A percentile compares a stretch with the other conserved stretches of the same genome.
Conservation (phyloP, 2,797 vertebrate species). For the Semaprochilodus insignis region DNA sequence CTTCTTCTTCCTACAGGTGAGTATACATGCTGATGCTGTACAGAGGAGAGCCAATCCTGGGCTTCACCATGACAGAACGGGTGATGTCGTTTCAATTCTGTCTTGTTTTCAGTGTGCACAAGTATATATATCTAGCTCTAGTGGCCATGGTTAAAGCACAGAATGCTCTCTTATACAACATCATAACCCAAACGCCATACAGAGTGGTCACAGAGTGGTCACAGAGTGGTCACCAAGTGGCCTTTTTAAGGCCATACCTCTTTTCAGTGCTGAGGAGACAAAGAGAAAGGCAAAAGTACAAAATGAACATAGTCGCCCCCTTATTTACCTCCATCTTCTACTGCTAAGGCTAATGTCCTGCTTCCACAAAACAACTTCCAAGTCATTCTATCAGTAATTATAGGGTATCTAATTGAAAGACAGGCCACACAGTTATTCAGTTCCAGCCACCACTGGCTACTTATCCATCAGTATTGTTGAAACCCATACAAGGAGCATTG, state of each 20-base stretch:
- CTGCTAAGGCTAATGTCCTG: background rate
- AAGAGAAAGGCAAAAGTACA: slow-evolving; percentile 77
- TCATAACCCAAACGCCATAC: slow-evolving; percentile 78
- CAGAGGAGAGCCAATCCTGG: slow-evolving; percentile 80
- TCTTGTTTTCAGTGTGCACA: background rate
- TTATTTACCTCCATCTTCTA: background rate
- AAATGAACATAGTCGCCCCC: slow-evolving; percentile 7
- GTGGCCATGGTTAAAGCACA: slow-evolving; percentile 77
- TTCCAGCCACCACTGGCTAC: no score
- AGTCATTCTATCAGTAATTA: no score
- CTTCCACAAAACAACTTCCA: no score
- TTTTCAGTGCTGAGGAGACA: slow-evolving; percentile 92
- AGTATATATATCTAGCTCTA: no score
- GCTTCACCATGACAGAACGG: slow-evolving; percentile 69
- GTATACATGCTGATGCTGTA: slow-evolving; percentile 72
- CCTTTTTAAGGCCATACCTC: slow-evolving; percentile 83
- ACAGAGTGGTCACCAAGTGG: slow-evolving; percentile 60
- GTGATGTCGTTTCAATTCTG: background rate
- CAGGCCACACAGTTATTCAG: no score
- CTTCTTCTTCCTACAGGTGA: slow-evolving; percentile 80
- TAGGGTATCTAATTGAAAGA: no score
- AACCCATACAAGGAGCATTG: no score
- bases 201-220: slow-evolving; percentile 69
- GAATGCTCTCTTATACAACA: slow-evolving; percentile 82
- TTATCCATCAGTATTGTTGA: no score